Percentiles rank a stretch among this genome's conserved stretches.
These are phyloP conservation scores for Lophotriccus pileatus DNA, from an alignment of 2,797 vertebrate genomes.

Conservation along the genomic window DNA sequence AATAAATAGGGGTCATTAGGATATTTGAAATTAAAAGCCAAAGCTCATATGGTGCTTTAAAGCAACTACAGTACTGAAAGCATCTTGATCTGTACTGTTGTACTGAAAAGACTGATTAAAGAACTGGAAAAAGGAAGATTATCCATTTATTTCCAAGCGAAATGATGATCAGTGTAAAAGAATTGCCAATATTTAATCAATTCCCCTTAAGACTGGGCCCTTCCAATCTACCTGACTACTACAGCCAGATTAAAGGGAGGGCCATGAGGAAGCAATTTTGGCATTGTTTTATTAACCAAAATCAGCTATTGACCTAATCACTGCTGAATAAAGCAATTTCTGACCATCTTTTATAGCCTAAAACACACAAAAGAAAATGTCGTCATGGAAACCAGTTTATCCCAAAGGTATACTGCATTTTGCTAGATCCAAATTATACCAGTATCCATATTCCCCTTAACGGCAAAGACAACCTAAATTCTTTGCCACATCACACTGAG, in stretches of 20 bases:
- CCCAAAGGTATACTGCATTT: conserved; percentile 59
- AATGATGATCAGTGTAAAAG: not conserved
- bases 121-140: not conserved
- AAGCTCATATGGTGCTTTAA: not conserved
- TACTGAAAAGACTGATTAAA: not conserved
- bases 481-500: not conserved
- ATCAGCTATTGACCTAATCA: conserved; percentile 23
- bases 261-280: not conserved
- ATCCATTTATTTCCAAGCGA: not conserved
- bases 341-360: conserved; percentile 48
- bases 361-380: conserved; percentile 64
- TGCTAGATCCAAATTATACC: not conserved
- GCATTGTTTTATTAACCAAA: not conserved
- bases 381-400: conserved; percentile 72
- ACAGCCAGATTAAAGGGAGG: not conserved
- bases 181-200: not conserved
- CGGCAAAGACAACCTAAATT: not conserved
- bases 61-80: not conserved
- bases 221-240: not conserved
- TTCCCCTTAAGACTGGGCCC: not conserved
- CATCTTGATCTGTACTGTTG: not conserved
- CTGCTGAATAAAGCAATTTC: conserved; percentile 35
- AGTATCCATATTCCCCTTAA: not conserved
- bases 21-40: not conserved
- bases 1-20: not conserved